Base-by-base conservation (phyloP, 2,888 invertebrate species). In the Drosophila rellima region DNA sequence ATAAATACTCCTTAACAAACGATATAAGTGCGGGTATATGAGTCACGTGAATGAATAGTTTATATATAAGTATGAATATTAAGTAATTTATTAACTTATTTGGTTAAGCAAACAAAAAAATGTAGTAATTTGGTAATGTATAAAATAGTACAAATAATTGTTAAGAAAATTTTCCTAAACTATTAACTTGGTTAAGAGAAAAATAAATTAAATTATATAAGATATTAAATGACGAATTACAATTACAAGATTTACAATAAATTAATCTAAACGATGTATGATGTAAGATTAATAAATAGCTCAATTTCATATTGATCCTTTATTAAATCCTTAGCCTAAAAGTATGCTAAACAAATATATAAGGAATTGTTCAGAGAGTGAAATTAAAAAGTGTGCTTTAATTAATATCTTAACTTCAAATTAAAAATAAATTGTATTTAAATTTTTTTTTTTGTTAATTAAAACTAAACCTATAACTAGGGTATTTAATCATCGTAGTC, bases 1-100 rank as follows among this genome's bases (percentile, higher is more conserved):
- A 73, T 73, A 67, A 57, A 73, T 73, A 67, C 68, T 56, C 61
- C 29, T 44, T 33, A 23, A 2, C 3, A 23, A 17, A 10, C 7
- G 18, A 33, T 42, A 11, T n/a, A n/a, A 54, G 8, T 31, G 31
- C 20, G 54, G 60, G 54, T 42, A 50, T 23, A 44, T 18, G 17
- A 17, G 39, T 51, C 37, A 51, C 37, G 15, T 39, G 37, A 37
- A 11, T 17, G 47, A 17, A 6, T 17, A 15, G 31, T 7, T 17
- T 17, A 26, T 17, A 11, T 17, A 8, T 33, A 17, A 48, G 18
- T 48, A 18, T 48, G 26, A 20, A 17, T 13, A 11, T 50, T 35
- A 3, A n/a, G 23, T 23, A 23, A 6, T 23, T 1, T 26, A 8
- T 3, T 13, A 18, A 7, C 1, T 6, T 35, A 33, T 35, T n/a